phyloP scores from a whole-genome alignment of 2,797 vertebrate genomes.

The Myripristis jacobus region DNA sequence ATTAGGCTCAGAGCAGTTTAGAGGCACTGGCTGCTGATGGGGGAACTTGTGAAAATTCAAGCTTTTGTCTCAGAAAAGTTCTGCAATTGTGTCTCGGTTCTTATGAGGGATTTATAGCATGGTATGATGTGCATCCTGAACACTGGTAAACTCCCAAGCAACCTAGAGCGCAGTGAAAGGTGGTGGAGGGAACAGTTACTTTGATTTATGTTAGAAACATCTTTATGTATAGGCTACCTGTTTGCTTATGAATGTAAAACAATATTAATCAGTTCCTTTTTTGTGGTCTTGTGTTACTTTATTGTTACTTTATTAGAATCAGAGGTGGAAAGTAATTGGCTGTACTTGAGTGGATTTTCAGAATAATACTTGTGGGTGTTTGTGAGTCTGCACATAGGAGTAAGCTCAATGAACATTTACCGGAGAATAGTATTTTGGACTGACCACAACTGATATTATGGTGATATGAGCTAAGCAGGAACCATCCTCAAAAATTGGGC shows the following conservation, averaged over 20 bases:
- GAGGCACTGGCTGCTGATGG: conserved; percentile 21
- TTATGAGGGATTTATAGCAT: conserved; percentile 7
- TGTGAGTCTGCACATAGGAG: background rate
- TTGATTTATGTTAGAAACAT: conserved; percentile 29
- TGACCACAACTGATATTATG: background rate
- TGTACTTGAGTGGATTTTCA: conserved; percentile 19
- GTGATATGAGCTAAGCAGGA: background rate
- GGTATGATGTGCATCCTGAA: background rate
- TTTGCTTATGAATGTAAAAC: conserved; percentile 74
- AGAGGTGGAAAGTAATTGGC: conserved; percentile 37
- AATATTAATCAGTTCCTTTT: conserved; percentile 38
- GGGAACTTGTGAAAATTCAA: conserved; percentile 38
- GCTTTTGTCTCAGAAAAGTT: conserved; percentile 32
- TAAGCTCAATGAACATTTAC: background rate
- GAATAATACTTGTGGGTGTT: background rate
- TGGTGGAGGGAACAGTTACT: conserved; percentile 23
- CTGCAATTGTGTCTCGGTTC: background rate
- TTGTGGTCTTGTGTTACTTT: conserved; percentile 42
- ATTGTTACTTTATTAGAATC: conserved; percentile 45
- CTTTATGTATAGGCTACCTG: conserved; percentile 56
- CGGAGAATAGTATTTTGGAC: background rate
- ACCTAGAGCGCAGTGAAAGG: background rate
- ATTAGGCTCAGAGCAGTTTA: background rate
- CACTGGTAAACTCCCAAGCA: background rate
- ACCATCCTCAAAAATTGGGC: background rate